These are phyloP conservation scores for Cerastis leucographa DNA, from an alignment of 2,888 invertebrate genomes.

Conservation along the genomic window DNA sequence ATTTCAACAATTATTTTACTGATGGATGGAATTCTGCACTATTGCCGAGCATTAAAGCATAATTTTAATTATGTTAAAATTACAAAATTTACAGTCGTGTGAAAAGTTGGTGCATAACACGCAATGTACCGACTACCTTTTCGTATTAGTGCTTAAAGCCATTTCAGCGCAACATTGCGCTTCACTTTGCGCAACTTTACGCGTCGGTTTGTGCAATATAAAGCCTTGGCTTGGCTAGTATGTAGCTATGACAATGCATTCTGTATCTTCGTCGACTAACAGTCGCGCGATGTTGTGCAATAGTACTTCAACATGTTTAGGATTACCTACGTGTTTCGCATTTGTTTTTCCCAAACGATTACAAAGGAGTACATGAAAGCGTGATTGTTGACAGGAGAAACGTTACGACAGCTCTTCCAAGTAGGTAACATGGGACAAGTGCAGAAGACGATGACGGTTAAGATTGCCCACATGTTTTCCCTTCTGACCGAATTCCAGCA, in stretches of 20 bases:
- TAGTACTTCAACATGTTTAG: neutral
- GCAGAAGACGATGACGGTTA: neutral
- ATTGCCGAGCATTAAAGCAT: too few relatives aligned
- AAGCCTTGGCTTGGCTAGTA: neutral
- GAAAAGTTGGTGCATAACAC: too few relatives aligned
- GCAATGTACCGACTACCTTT: neutral
- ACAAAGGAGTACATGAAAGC: neutral
- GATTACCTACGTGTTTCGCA: neutral
- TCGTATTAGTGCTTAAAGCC: neutral
- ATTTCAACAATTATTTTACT: too few relatives aligned
- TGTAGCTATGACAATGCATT: neutral
- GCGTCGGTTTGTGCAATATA: neutral
- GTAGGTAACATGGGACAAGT: too few relatives aligned
- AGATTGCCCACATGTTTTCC: neutral
- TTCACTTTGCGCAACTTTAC: neutral
- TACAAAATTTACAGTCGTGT: too few relatives aligned
- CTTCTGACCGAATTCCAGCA: neutral
- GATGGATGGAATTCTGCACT: too few relatives aligned
- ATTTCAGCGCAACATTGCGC: neutral
- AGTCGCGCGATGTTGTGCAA: constrained; percentile 11
- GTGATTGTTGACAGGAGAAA: neutral
- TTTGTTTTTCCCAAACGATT: neutral
- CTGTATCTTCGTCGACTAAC: neutral
- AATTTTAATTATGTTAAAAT: too few relatives aligned
- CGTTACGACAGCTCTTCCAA: too few relatives aligned